Base-by-base conservation (phyloP, 2,888 invertebrate genomes). In the Arrhopalites spinosus region DNA sequence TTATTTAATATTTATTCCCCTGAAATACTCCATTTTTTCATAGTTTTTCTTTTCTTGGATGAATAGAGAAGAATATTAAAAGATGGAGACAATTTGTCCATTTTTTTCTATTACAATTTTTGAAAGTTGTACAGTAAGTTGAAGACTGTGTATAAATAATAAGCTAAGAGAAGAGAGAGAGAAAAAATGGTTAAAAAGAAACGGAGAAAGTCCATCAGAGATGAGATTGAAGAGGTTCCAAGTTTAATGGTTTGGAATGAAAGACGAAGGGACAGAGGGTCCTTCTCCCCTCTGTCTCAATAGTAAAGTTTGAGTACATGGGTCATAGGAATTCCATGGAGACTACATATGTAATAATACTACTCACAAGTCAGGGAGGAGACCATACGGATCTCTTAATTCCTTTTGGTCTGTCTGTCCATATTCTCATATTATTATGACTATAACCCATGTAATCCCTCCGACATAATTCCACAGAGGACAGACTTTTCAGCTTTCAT, bases 191-290 rank as follows among this genome's bases (percentile, higher is more conserved):
- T n/a, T 2, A 7, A n/a, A 64, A 30, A 64, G 7, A 27, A 13
- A 30, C 30, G 43, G 13, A 23, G 27, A 13, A 5, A 29, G n/a
- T 25, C 61, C 29, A 17, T n/a, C n/a, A 11, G 36, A 3, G 25
- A 27, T 27, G 36, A 30, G 36, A 64, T 20, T n/a, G 36, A 30
- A 36, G 30, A 45, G 45, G 29, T 2, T n/a, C n/a, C n/a, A 27
- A 59, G 68, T 68, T 74, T 74, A 74, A 74, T 74, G 74, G 67
- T 61, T 69, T 53, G 74, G 74, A 74, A 74, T 74, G 68, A 74
- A 68, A 74, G 71, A 61, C 30, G 74, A 68, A 74, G 59, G 61
- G 68, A 74, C 53, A 74, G 71, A 23, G 15, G 45, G 25, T 5
- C 50, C 30, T 29, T 36, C 36, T 36, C 36, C 36, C 11, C 8